phyloP scores from a whole-genome alignment of 2,797 vertebrate genomes.

The Sciurus vulgaris region DNA sequence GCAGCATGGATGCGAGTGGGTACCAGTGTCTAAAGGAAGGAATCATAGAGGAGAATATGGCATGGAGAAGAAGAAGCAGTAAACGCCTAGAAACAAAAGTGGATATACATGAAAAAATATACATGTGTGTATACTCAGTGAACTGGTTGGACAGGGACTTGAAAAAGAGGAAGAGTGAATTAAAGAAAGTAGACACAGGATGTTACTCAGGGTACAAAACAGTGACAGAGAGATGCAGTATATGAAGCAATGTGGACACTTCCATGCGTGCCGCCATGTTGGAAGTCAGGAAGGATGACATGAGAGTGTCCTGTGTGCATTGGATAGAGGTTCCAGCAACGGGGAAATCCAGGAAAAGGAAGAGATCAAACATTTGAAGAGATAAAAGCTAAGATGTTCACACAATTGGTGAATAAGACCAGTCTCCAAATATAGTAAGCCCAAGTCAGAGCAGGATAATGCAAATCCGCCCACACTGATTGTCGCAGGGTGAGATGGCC shows the following conservation, averaged over 20 bases:
- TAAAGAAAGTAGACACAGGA: not conserved
- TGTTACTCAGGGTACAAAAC: not conserved
- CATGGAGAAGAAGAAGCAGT: no score
- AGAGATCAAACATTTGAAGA: not conserved
- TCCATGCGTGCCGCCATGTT: no score
- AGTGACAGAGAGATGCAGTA: no score
- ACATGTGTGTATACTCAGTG: no score
- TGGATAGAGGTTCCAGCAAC: not conserved
- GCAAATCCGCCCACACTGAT: not conserved
- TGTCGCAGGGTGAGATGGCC: rapidly evolving
- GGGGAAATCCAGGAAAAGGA: not conserved
- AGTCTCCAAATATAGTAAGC: not conserved
- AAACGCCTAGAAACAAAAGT: no score
- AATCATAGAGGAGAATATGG: no score
- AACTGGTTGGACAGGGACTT: no score
- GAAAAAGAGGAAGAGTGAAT: no score
- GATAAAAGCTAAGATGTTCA: not conserved
- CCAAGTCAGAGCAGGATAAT: not conserved
- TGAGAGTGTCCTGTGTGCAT: no score
- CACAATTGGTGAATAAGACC: not conserved
- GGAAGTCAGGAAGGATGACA: not conserved
- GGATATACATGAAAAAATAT: no score
- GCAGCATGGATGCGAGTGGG: not conserved
- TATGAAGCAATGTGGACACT: no score
- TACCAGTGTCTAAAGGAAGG: no score